A percentile compares a stretch with the other conserved stretches of the same genome.
Evolutionary conservation across 2,797 vertebrate genomes (phyloP).

Genomic region (Lates japonicus): DNA sequence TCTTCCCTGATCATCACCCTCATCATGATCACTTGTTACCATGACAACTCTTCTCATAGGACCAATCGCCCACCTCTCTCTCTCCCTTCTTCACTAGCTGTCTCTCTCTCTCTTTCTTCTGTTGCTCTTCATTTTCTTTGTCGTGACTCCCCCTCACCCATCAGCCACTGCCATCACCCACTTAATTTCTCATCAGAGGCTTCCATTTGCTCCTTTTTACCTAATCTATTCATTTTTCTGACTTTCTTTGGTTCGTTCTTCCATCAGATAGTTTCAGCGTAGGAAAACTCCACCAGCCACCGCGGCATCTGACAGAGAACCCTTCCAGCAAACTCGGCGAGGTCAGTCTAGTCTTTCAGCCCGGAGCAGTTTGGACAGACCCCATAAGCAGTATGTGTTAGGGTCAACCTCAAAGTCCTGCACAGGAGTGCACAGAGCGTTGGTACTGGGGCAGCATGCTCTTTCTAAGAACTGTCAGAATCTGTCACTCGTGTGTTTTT

Average conservation of each 20-base stretch:
- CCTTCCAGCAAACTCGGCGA: slow-evolving; percentile 34
- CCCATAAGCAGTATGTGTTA: slow-evolving; percentile 26
- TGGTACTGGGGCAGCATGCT: neutral
- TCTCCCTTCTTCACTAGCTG: slow-evolving; percentile 60
- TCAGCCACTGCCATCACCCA: slow-evolving; percentile 53
- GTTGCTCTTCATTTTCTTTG: slow-evolving; percentile 68
- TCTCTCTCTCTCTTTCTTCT: slow-evolving; percentile 58
- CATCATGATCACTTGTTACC: slow-evolving; percentile 85
- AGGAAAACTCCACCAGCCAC: slow-evolving; percentile 1
- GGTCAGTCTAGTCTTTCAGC: slow-evolving; percentile 33
- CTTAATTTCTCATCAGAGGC: slow-evolving; percentile 46
- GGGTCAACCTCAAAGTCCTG: slow-evolving; percentile 46
- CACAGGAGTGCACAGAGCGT: neutral
- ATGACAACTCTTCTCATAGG: slow-evolving; percentile 84
- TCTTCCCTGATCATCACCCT: slow-evolving; percentile 75
- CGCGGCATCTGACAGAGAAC: slow-evolving; percentile 40
- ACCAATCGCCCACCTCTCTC: slow-evolving; percentile 83
- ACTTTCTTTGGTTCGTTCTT: neutral
- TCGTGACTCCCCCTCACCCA: slow-evolving; percentile 70
- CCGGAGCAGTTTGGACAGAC: slow-evolving; percentile 35
- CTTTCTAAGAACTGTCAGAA: slow-evolving; percentile 9
- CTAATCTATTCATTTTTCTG: slow-evolving; percentile 6
- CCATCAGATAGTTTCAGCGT: neutral
- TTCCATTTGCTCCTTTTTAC: slow-evolving; percentile 28
- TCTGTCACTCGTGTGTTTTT: slow-evolving; percentile 2